Evolutionary conservation across 1,140 invertebrate genomes (phyloP), one percentile per base, ranked within the genome.

Genomic region (Drosophila dunni): DNA sequence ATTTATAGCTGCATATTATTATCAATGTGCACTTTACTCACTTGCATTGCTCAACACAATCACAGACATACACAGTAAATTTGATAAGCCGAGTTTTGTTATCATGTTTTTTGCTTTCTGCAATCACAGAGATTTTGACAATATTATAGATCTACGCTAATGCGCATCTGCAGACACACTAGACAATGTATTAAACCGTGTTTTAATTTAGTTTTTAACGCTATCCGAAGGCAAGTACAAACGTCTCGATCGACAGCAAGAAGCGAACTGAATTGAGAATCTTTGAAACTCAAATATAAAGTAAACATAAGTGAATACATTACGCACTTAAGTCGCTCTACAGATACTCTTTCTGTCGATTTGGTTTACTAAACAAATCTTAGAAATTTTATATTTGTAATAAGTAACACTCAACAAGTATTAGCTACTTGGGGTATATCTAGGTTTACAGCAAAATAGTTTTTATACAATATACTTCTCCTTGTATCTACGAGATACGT

Each of bases 11-110:
- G 38, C 42, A 8, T 68, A 11, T 11, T 68, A 86, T 82, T 88
- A 76, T 73, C 63, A 64, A 44, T 69, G 42, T 63, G 54, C 51
- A 80, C 69, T 89, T 89, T 86, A 83, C 83, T 86, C 66, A 86
- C 83, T 77, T 71, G 75, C 45, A 51, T 13, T 38, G 40, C 54
- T 48, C 10, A 72, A 42, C 7, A 24, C 45, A 45, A 88, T 9
- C 10, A 45, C 40, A 48, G 61, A 69, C 15, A 70, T 42, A n/a
- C 53, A 45, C 17, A 75, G 24, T 4, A 73, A 33, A 34, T 33
- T 56, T 20, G 68, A 56, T 48, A 38, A 13, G 17, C 63, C 17
- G 34, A 50, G 36, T 17, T 73, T 69, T 2, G 48, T 15, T 64
- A 36, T 9, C 71, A 74, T 74, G 24, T 34, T 67, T 60, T 48